phyloP scores from a whole-genome alignment of 2,113 vertebrate species.

The Crotophaga sulcirostris region DNA sequence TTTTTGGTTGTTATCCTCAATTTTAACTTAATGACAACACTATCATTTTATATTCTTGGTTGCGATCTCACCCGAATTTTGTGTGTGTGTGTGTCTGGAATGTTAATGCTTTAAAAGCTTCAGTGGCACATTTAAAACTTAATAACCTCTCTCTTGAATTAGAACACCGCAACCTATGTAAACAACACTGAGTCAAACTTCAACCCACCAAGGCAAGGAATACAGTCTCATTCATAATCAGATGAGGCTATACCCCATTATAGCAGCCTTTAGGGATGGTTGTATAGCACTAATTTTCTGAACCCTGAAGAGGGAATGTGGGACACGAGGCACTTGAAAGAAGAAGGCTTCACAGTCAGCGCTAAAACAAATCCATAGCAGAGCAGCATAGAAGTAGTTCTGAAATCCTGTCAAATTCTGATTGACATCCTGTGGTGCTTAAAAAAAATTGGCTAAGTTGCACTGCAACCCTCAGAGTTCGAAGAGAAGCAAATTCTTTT shows the following conservation, averaged over 20 bases:
- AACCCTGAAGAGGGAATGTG: background rate
- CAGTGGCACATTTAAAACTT: background rate
- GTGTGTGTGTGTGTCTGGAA: background rate
- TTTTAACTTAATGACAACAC: background rate
- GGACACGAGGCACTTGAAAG: background rate
- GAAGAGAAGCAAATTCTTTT: background rate
- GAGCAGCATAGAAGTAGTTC: background rate
- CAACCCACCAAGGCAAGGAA: background rate
- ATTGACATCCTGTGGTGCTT: background rate
- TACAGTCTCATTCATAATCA: background rate
- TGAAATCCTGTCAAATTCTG: background rate
- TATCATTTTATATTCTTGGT: background rate
- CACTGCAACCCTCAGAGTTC: background rate
- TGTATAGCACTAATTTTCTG: background rate
- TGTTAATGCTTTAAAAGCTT: background rate
- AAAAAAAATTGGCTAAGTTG: background rate
- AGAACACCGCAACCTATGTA: background rate
- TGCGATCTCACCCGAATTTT: background rate
- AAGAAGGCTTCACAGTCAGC: background rate
- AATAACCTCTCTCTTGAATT: background rate
- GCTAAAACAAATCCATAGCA: background rate
- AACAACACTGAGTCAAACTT: conserved; percentile 1
- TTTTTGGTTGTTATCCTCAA: background rate
- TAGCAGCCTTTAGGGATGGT: background rate
- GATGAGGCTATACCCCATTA: background rate